Evolutionary conservation across 2,888 invertebrate genomes (phyloP), one percentile per base, ranked within the genome.

Genomic region (Gymnoscelis rufifasciata): DNA sequence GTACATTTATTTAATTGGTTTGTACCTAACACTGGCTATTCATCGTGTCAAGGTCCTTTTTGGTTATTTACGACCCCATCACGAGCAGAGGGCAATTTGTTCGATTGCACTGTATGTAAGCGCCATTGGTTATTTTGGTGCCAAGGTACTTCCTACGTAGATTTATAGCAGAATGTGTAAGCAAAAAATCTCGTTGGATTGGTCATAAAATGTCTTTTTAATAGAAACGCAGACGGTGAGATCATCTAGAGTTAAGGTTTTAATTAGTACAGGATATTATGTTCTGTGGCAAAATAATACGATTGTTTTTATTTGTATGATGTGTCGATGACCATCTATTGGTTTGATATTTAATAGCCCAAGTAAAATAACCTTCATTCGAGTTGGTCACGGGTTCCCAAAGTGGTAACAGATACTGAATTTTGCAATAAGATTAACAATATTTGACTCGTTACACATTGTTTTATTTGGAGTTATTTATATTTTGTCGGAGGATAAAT

Each of bases 131-230:
- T 35, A 15, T 6, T 35, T 35, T 35, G 5, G 36, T 19, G 26
- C 10, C 19, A 19, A 53, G 38, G 48, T 41, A 61, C 64, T 62
- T 63, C 63, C 62, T 62, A 61, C 41, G 46, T 51, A 51, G 53
- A 63, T 23, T 23, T 35, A 15, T 35, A 11, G 10, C 35, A 19
- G 10, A 15, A 35, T 13, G 2, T 33, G 19, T 15, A 10, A 11
- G 0, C 0, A 35, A 19, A 15, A 33, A 23, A 11, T 11, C 10
- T 33, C n/a, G 10, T 19, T 35, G 10, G 19, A 19, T 5, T 23
- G 35, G 35, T 35, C 35, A 23, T 45, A 51, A 52, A 54, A 54
- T 53, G 51, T 59, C 55, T 62, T 55, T 54, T 46, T 43, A 42
- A 47, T 51, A 56, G 56, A 57, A 56, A 35, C 19, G 7, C 19